Conservation (phyloP, 2,113 vertebrate genomes). For the Tachysurus vachellii region DNA sequence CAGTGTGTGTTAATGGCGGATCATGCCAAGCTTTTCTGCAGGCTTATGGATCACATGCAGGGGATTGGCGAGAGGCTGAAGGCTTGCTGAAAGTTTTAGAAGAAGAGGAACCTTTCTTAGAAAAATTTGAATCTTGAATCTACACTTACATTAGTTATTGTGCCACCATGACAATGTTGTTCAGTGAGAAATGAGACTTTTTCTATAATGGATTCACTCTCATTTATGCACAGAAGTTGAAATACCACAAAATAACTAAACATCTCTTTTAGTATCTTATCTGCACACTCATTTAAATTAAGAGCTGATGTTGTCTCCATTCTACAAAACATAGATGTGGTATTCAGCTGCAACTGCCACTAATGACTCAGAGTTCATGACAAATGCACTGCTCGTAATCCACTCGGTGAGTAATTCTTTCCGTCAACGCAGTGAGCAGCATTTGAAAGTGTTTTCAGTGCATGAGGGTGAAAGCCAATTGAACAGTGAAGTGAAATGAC, state of each 20-base stretch:
- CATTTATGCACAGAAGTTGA: background rate
- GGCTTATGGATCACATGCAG: constrained; percentile 57
- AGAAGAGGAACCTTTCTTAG: constrained; percentile 1
- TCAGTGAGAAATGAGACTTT: background rate
- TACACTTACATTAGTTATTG: background rate
- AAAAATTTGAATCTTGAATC: background rate
- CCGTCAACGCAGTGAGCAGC: background rate
- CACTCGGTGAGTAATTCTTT: background rate
- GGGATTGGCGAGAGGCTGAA: constrained; percentile 39
- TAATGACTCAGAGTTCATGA: background rate
- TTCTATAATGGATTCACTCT: background rate
- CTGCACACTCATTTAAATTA: background rate
- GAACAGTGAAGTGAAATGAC: background rate
- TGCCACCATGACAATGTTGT: background rate
- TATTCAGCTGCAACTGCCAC: background rate
- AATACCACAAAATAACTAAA: background rate
- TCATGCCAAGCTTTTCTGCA: constrained; percentile 40
- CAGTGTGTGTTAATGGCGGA: constrained; percentile 49
- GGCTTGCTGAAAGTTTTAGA: constrained; percentile 14
- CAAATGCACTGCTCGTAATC: background rate
- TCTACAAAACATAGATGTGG: background rate
- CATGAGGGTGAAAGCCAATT: background rate
- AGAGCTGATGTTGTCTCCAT: background rate
- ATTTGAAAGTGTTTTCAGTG: constrained; percentile 4
- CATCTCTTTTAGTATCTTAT: background rate